Base-by-base conservation (phyloP, 37 sponge, comb jelly and placozoan species). In the Hormiphora californensis region DNA sequence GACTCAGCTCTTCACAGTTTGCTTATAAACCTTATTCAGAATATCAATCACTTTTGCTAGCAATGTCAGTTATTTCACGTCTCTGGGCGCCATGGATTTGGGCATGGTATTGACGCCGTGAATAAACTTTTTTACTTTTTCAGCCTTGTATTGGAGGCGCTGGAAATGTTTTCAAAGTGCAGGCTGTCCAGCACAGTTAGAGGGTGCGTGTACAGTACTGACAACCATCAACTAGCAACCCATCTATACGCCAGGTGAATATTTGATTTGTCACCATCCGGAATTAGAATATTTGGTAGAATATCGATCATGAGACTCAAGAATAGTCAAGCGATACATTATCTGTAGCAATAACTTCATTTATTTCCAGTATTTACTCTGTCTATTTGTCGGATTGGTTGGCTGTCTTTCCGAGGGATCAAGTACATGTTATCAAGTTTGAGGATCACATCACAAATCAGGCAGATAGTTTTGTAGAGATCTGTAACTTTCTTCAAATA, bases 141-240 rank as follows among this genome's bases (percentile, higher is more conserved):
- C 51, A 46, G n/a, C n/a, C n/a, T n/a, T n/a, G n/a, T n/a, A n/a
- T n/a, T n/a, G n/a, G n/a, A n/a, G n/a, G n/a, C n/a, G 22, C 30
- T 57, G 4, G 22, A 15, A 46, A 46, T 15, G 81, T 73, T 73
- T 28, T 19, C 12, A 23, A 40, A 73, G 27, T 73, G 81, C 23
- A 22, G 5, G 81, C 21, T 43, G 44, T 43, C 44, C 5, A 73
- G 43, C 46, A 73, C 81, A 25, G 46, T 36, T 7, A 43, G 81
- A 22, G 81, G 81, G 1, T 73, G 81, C 23, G 81, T 73, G 36
- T 73, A 73, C 81, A 73, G 81, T 46, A 73, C 81, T 21, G 81
- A 73, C 3, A 40, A 43, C 8, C 81, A 73, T 41, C 81, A 73
- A 33, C 35, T 73, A 7, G 81, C 81, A n/a, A n/a, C n/a, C n/a